These are phyloP conservation scores for Sylvilagus bachmani DNA, from an alignment of 2,113 vertebrate species.

Conservation along the genomic window DNA sequence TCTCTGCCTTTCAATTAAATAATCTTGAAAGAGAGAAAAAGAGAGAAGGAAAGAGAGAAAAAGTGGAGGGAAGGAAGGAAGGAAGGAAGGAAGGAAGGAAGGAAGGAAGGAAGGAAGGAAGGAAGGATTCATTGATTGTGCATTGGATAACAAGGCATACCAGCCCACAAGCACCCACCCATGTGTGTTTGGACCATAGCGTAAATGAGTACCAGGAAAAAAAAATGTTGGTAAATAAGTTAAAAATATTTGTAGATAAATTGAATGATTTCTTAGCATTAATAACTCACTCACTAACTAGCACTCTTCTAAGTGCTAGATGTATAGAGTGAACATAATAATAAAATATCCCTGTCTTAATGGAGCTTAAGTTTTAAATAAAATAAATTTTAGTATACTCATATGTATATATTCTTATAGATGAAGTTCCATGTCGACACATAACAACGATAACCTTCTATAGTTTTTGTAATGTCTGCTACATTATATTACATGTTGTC, in stretches of 20 bases:
- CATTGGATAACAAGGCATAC: neutral
- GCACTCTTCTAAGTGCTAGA: neutral
- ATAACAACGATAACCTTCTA: neutral
- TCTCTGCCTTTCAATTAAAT: too few relatives aligned
- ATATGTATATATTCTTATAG: neutral
- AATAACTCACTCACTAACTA: too few relatives aligned
- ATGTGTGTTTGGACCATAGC: neutral
- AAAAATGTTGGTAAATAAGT: neutral
- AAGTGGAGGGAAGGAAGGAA: too few relatives aligned
- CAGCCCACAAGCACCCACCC: neutral
- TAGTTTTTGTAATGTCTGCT: neutral
- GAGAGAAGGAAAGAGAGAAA: too few relatives aligned
- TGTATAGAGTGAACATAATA: neutral
- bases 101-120: neutral
- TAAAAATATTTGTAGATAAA: neutral
- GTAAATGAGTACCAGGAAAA: neutral
- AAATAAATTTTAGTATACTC: neutral
- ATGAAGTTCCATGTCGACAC: neutral
- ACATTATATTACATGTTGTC: neutral
- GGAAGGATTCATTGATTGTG: neutral
- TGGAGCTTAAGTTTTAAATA: neutral
- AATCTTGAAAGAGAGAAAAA: too few relatives aligned
- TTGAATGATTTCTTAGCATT: neutral
- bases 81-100: too few relatives aligned
- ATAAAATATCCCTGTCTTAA: neutral